Evolutionary conservation across 2,113 vertebrate genomes (phyloP), one percentile per base, ranked within the genome.

Genomic region (Cygnus buccinator): DNA sequence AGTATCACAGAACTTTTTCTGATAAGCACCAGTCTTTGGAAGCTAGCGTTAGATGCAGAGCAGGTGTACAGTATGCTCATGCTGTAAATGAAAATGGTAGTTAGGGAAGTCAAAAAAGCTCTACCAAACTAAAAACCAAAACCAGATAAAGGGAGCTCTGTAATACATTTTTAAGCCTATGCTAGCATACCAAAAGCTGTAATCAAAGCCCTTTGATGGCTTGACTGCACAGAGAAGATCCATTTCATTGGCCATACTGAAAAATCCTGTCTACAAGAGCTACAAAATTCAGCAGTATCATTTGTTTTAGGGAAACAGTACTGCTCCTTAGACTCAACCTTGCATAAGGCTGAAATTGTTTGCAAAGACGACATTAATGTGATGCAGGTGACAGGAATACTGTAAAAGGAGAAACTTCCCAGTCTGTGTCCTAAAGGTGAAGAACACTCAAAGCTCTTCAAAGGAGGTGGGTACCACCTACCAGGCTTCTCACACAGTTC

Each of bases 291-390:
- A 90, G 80, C 80, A 37, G 35, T 13, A 1, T 2, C 11, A 10
- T 3, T 73, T 37, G 21, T 43, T 18, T 4, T 22, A n/a, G 37
- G 5, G 37, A 28, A 50, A 4, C 13, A 29, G 63, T 4, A 37
- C 86, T 39, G 71, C 89, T 84, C 19, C 41, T 11, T 13, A 48
- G 11, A 9, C 41, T 46, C 4, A 31, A 6, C 29, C 39, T 29
- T 41, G 6, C 2, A 1, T 3, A 16, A 74, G 48, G 6, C 73
- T 76, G 59, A 11, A 54, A 9, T 25, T 39, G 68, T 35, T 44
- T 52, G 41, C 57, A 41, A 8, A 37, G 66, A 23, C 3, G 43
- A 50, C 2, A 0, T 4, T 4, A 11, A 10, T 1, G 18, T 5
- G 26, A 18, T 7, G 21, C 4, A 29, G 62, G 63, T 2, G 55